A percentile compares a stretch with the other conserved stretches of the same genome.
Evolutionary conservation across 1,140 invertebrate genomes (phyloP).

Genomic region (Pseudomyrmex dendroicus): DNA sequence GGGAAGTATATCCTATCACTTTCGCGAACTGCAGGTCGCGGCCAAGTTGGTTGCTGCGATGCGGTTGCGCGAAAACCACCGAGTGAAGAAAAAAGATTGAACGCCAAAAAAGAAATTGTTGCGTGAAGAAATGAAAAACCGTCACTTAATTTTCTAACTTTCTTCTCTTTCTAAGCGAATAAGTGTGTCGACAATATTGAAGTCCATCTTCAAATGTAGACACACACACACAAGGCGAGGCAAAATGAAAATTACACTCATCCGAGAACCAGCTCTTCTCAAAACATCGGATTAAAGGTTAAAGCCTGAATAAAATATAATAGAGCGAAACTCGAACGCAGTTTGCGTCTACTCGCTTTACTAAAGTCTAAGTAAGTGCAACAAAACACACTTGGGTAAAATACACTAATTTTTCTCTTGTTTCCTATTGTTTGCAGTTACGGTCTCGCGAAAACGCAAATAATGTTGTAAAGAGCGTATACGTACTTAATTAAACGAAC

Average conservation of each 20-base stretch:
- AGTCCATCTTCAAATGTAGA: background rate
- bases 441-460: background rate
- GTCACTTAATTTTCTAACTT: background rate
- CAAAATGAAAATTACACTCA: background rate
- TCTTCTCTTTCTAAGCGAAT: background rate
- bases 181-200: constrained; percentile 10
- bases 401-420: too few species aligned
- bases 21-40: constrained; percentile 17
- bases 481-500: background rate
- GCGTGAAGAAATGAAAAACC: background rate
- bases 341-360: too few species aligned
- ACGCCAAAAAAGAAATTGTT: background rate
- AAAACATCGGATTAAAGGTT: background rate
- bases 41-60: too few species aligned
- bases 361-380: too few species aligned
- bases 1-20: constrained; percentile 7
- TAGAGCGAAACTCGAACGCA: background rate
- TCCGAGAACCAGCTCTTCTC: background rate
- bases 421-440: background rate
- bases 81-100: background rate
- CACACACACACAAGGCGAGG: too few species aligned
- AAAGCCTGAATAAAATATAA: background rate
- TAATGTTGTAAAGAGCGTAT: background rate
- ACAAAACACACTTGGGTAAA: too few species aligned
- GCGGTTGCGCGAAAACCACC: too few species aligned